These are phyloP conservation scores for Glaucidium brasilianum DNA, from an alignment of 2,113 vertebrate species.

Conservation along the genomic window DNA sequence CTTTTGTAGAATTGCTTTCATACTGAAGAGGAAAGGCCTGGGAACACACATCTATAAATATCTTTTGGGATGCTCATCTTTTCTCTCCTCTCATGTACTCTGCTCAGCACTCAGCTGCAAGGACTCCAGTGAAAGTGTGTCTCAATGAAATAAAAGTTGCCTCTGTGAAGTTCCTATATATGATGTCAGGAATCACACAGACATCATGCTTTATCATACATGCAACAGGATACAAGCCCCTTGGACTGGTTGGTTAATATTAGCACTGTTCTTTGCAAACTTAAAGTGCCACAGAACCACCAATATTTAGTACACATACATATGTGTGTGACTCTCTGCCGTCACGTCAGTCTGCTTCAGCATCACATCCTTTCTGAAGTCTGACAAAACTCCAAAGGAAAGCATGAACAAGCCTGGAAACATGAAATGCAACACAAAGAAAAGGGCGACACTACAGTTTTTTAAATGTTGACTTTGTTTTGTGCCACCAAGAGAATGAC, in stretches of 20 bases:
- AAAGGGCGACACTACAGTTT: background rate
- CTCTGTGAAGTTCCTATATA: background rate
- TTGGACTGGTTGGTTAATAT: background rate
- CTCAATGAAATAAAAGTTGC: background rate
- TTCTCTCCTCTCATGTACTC: background rate
- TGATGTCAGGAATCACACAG: background rate
- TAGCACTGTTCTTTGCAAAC: background rate
- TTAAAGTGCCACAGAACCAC: background rate
- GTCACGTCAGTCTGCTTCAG: background rate
- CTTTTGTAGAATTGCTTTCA: background rate
- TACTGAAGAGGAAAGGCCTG: background rate
- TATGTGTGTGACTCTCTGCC: background rate
- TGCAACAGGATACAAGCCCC: background rate
- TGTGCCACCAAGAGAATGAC: background rate
- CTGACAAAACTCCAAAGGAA: background rate
- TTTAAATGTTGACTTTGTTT: background rate
- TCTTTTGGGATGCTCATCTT: background rate
- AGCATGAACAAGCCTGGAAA: background rate
- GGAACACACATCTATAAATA: conserved; percentile 23
- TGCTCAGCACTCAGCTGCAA: background rate
- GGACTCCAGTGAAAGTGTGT: background rate
- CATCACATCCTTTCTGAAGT: background rate
- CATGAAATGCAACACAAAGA: background rate
- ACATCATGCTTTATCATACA: background rate
- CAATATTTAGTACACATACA: background rate